Evolutionary conservation across 2,113 vertebrate genomes (phyloP).

Genomic region (Rafetus swinhoei): DNA sequence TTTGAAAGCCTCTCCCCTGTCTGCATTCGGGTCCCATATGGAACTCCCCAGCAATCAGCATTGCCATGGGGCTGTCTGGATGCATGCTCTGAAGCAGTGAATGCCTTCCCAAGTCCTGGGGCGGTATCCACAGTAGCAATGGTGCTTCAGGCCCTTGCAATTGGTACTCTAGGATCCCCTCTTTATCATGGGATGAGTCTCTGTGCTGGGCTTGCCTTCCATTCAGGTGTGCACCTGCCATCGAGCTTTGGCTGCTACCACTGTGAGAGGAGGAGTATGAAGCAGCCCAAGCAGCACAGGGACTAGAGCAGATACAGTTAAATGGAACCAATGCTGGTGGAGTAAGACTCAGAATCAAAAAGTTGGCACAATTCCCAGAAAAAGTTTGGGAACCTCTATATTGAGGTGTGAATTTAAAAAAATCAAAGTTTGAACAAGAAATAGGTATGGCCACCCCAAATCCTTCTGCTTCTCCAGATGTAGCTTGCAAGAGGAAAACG

Average conservation of each 20-base stretch:
- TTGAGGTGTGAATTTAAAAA: neutral
- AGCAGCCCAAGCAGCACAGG: neutral
- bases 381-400: neutral
- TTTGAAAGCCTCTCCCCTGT: neutral
- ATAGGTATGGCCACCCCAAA: neutral
- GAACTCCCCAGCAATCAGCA: neutral
- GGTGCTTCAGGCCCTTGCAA: neutral
- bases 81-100: neutral
- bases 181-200: neutral
- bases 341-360: neutral
- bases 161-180: neutral
- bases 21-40: neutral
- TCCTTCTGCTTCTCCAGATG: neutral
- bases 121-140: neutral
- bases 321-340: neutral
- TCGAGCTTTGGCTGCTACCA: neutral
- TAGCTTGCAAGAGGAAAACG: neutral
- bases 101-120: neutral
- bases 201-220: neutral
- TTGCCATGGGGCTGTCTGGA: neutral
- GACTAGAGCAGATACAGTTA: neutral
- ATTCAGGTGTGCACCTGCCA: neutral
- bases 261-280: neutral
- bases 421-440: neutral
- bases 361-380: neutral